phyloP scores from a whole-genome alignment of 2,797 vertebrate genomes.

The Sphenopsis melanotis region DNA sequence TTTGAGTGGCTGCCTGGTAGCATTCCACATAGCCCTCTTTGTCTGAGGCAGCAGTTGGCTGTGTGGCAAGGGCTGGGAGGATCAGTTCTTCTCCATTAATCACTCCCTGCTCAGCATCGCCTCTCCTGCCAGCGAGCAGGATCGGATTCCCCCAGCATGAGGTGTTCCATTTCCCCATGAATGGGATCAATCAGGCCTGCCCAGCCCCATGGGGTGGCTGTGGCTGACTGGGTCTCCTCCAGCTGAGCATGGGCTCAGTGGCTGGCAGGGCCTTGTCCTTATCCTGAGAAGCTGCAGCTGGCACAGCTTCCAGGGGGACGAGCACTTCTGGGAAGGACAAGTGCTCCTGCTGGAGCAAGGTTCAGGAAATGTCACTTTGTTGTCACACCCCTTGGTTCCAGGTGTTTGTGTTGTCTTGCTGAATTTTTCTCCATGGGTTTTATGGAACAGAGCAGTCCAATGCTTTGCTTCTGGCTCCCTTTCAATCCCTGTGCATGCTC shows the following conservation, averaged over 20 bases:
- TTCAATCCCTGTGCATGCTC: neutral
- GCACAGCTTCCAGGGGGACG: fast-evolving
- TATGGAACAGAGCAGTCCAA: neutral
- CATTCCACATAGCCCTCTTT: constrained; percentile 25
- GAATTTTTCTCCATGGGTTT: neutral
- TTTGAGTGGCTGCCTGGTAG: constrained; percentile 21
- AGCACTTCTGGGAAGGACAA: neutral
- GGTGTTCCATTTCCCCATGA: neutral
- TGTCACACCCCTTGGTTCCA: neutral
- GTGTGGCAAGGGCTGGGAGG: neutral
- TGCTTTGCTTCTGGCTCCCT: neutral
- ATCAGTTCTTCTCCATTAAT: constrained; percentile 47
- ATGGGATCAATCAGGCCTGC: neutral
- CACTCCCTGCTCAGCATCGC: neutral
- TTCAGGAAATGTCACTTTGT: neutral
- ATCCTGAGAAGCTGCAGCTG: neutral
- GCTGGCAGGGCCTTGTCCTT: fast-evolving
- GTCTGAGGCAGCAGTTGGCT: neutral
- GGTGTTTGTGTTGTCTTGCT: neutral
- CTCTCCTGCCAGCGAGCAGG: neutral
- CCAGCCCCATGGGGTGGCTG: fast-evolving
- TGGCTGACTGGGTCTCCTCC: neutral
- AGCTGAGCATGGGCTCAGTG: fast-evolving
- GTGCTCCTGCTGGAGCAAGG: no score
- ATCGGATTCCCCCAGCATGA: neutral